These are phyloP conservation scores for Scomber scombrus DNA, from an alignment of 2,113 vertebrate species.

Conservation along the genomic window DNA sequence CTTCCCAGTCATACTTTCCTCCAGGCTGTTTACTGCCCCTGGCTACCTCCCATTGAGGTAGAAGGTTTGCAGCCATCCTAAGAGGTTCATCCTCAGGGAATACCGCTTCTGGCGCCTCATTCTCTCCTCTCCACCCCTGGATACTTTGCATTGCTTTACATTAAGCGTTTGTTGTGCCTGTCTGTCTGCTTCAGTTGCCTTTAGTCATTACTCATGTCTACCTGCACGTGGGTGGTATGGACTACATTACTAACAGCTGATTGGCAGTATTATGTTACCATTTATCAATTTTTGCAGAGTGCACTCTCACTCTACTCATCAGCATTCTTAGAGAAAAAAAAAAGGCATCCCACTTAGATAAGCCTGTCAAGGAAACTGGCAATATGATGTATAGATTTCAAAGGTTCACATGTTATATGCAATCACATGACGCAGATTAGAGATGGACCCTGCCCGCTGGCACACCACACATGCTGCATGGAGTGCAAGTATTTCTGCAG, in stretches of 20 bases:
- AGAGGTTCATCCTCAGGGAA: not conserved
- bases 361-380: not conserved
- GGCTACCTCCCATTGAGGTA: not conserved
- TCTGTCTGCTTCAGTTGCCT: slow-evolving; percentile 24
- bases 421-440: not conserved
- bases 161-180: not conserved
- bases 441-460: not conserved
- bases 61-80: not conserved
- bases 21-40: slow-evolving; percentile 9
- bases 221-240: slow-evolving; percentile 6
- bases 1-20: not conserved
- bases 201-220: slow-evolving; percentile 24
- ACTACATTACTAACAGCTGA: slow-evolving; percentile 29
- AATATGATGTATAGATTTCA: not conserved
- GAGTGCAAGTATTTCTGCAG: not conserved
- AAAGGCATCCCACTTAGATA: not conserved
- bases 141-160: not conserved
- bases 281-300: slow-evolving; percentile 7
- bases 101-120: not conserved
- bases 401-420: not conserved
- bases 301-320: not conserved
- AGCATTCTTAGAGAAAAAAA: not conserved
- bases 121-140: not conserved
- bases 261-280: slow-evolving; percentile 22
- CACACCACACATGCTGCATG: not conserved